phyloP scores from a whole-genome alignment of 2,888 invertebrate species.

The Euproctis similis region DNA sequence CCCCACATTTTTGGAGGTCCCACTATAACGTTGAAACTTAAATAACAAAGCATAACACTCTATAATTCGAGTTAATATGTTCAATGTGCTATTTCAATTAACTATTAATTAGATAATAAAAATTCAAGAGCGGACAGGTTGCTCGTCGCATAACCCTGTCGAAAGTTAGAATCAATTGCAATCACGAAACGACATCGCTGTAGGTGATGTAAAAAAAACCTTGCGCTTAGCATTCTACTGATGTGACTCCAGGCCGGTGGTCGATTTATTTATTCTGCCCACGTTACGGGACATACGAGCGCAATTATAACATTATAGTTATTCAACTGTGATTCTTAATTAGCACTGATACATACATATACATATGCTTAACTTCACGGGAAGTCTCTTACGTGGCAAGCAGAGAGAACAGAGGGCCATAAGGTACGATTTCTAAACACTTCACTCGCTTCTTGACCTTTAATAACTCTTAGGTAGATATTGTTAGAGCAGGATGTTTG shows the following conservation, averaged over 20 bases:
- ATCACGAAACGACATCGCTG: conserved; percentile 26
- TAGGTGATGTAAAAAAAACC: conserved; percentile 40
- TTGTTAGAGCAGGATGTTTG: conserved; percentile 1
- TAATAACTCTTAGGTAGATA: no score
- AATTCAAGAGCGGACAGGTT: neutral
- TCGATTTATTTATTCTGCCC: conserved; percentile 25
- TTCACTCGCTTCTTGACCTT: no score
- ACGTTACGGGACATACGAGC: conserved; percentile 10
- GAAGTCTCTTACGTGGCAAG: no score
- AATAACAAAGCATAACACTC: no score
- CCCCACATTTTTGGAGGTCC: no score
- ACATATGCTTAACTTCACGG: no score
- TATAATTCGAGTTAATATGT: no score
- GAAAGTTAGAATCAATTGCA: conserved; percentile 23
- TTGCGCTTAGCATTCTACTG: conserved; percentile 25
- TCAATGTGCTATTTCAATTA: no score
- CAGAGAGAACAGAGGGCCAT: no score
- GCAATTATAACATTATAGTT: conserved; percentile 31
- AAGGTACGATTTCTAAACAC: no score
- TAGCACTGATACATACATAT: no score
- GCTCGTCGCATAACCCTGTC: conserved; percentile 19
- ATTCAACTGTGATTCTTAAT: conserved; percentile 23
- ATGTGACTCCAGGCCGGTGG: conserved; percentile 28
- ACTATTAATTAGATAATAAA: neutral
- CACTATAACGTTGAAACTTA: no score